Evolutionary conservation across 2,888 invertebrate genomes (phyloP), one percentile per base, ranked within the genome.

Genomic region (Hipparchia sbordonii): DNA sequence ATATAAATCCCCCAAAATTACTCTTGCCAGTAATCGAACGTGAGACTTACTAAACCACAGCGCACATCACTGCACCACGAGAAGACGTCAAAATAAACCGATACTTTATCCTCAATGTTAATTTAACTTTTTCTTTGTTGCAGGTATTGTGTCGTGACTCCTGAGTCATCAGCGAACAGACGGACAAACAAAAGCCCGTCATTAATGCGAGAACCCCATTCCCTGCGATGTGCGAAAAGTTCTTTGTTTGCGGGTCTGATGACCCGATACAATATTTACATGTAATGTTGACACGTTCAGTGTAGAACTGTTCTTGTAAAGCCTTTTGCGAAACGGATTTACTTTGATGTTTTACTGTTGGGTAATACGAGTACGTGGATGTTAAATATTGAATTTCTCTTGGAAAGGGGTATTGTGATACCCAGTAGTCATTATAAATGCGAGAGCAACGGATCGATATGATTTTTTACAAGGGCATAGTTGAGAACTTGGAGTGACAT

Each of bases 191-290:
- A 63, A 63, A 63, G 62, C 62, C 48, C 13, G 13, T 48, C 46
- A 48, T 48, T 48, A 62, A 48, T 13, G 48, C 48, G 9, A 23
- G 8, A 51, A 13, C 4, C 63, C 48, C 63, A n/a, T 23, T 61
- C 39, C 7, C n/a, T 8, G 63, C 10, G 48, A 62, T n/a, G 63
- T 51, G 63, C 48, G 63, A 48, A 63, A 63, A 63, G 48, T 51
- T 48, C 13, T 63, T 63, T 63, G 48, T 63, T 63, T 48, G 48
- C 45, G 60, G 2, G 8, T 23, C 57, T 57, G 57, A 7, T 13
- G 1, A 39, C 39, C 39, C 39, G n/a, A 8, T 6, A 7, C 7
- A 8, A 13, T 62, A 46, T 63, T 63, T 48, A 51, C 63, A 48
- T 9, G 48, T 23, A 2, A 10, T 48, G 10, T 51, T 63, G 13